phyloP scores from a whole-genome alignment of 2,113 vertebrate species.

The Sinocyclocheilus grahami region DNA sequence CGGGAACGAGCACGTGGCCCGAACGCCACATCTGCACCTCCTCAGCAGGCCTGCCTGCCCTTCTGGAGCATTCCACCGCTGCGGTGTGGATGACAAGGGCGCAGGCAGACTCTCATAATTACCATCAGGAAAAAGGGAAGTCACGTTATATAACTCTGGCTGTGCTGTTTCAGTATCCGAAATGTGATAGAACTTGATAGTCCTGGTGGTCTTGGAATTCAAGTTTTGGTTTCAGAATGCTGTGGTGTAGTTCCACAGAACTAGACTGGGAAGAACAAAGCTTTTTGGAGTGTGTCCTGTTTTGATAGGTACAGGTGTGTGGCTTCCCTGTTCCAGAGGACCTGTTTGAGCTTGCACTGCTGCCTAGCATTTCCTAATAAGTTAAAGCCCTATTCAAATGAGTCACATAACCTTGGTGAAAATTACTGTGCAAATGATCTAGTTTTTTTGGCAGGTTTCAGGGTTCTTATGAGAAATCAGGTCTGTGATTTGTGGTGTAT shows the following conservation, averaged over 20 bases:
- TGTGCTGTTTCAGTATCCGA: neutral
- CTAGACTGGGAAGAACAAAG: neutral
- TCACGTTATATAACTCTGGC: conserved; percentile 32
- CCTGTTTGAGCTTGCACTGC: conserved; percentile 47
- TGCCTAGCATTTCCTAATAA: neutral
- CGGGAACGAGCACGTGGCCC: conserved; percentile 32
- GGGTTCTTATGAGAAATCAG: neutral
- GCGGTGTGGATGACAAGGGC: conserved; percentile 22
- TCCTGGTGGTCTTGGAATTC: neutral
- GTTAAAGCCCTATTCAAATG: neutral
- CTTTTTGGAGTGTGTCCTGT: neutral
- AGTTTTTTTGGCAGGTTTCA: neutral
- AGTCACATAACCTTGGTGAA: neutral
- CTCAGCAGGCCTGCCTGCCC: conserved; percentile 38
- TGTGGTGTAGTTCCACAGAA: neutral
- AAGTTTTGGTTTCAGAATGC: conserved; percentile 10
- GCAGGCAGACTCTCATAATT: conserved; percentile 30
- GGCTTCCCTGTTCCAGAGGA: neutral
- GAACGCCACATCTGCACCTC: conserved; percentile 53
- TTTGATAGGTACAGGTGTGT: conserved; percentile 40
- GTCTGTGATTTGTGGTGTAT: neutral
- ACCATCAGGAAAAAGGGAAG: conserved; percentile 14
- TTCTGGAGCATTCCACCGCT: conserved; percentile 12
- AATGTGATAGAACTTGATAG: conserved; percentile 5
- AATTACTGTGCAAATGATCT: neutral